Percentiles rank a stretch among this genome's conserved stretches.
phyloP scores from a whole-genome alignment of 2,797 vertebrate species.

The Scyliorhinus canicula region DNA sequence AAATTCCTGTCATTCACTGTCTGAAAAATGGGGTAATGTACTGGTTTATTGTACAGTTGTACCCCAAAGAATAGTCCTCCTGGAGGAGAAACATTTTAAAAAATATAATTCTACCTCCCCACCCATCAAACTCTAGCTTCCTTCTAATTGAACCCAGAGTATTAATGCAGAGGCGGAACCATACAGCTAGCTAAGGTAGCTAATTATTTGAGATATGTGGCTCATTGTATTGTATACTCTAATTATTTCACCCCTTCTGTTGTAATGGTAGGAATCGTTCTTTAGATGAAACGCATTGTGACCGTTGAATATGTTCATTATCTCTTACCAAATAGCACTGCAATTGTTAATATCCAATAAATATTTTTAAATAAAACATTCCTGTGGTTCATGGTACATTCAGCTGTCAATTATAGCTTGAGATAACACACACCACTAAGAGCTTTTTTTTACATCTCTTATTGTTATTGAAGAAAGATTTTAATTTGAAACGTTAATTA shows the following conservation, averaged over 20 bases:
- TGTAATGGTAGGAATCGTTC: not conserved
- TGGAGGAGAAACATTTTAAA: not conserved
- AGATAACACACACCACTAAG: slow-evolving; percentile 22
- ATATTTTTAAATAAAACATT: slow-evolving; percentile 33
- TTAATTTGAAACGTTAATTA: slow-evolving; percentile 38
- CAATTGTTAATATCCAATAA: slow-evolving; percentile 34
- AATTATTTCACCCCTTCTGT: slow-evolving; percentile 17
- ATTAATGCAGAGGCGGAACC: not conserved
- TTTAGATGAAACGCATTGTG: slow-evolving; percentile 18
- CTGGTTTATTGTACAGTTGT: not conserved
- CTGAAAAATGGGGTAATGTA: not conserved
- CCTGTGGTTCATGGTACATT: slow-evolving; percentile 29
- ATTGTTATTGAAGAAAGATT: not conserved
- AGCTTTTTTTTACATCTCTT: slow-evolving; percentile 18
- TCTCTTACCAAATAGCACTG: slow-evolving; percentile 36
- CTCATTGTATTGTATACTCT: not conserved
- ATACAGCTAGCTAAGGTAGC: not conserved
- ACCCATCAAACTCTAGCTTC: not conserved
- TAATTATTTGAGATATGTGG: not conserved
- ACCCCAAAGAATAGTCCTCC: not conserved
- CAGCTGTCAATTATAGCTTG: not conserved
- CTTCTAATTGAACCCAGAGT: not conserved
- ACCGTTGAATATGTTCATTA: slow-evolving; percentile 26
- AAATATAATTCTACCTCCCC: not conserved
- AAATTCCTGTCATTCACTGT: not conserved